A percentile compares a stretch with the other conserved stretches of the same genome.
Conservation (phyloP, 2,888 invertebrate species). For the Cybosia mesomella region DNA sequence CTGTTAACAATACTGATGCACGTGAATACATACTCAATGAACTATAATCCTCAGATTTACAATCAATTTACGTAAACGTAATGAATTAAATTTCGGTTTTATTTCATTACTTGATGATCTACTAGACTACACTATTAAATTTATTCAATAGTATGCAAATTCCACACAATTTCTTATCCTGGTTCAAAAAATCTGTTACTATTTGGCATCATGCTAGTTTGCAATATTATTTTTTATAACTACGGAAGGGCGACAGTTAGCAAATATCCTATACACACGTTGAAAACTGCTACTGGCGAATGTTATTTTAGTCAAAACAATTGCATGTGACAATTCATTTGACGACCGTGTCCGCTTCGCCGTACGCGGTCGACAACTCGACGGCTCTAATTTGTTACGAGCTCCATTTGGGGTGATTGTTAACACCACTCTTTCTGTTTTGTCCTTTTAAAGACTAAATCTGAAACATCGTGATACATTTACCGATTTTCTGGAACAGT, state of each 20-base stretch:
- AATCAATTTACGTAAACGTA: neutral
- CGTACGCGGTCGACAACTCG: constrained; percentile 42
- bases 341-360: constrained; percentile 58
- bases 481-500: neutral
- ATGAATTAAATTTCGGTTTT: neutral
- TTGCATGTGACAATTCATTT: constrained; percentile 59
- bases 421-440: constrained; percentile 37
- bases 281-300: constrained; percentile 17
- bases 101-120: neutral
- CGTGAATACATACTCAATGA: neutral
- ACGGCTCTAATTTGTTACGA: constrained; percentile 50
- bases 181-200: neutral
- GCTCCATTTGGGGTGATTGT: constrained; percentile 44
- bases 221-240: neutral
- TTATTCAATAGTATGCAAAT: neutral
- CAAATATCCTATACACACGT: neutral
- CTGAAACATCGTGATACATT: neutral
- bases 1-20: neutral
- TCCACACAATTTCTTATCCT: neutral
- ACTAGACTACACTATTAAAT: neutral
- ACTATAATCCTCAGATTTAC: neutral
- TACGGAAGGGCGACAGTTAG: neutral
- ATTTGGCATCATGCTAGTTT: neutral
- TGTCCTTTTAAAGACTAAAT: constrained; percentile 13
- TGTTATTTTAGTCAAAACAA: constrained; percentile 55